These are phyloP conservation scores for Clarias gariepinus DNA, from an alignment of 2,113 vertebrate genomes.

Conservation along the genomic window DNA sequence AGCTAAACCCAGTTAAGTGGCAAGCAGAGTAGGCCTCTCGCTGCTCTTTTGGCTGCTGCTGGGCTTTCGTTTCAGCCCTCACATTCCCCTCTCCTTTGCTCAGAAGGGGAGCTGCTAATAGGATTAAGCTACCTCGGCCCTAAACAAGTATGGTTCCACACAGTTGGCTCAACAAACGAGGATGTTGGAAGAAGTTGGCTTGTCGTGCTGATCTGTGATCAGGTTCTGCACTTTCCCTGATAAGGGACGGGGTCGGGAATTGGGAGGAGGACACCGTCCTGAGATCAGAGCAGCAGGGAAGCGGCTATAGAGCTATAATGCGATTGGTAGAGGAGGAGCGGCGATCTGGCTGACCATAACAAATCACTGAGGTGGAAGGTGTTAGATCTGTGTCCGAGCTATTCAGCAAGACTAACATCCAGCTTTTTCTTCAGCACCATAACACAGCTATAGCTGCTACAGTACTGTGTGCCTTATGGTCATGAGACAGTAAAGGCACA, in stretches of 20 bases:
- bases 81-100: constrained; percentile 49
- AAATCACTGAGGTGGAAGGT: constrained; percentile 30
- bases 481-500: constrained; percentile 26
- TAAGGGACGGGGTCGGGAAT: constrained; percentile 20
- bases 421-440: constrained; percentile 11
- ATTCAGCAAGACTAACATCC: constrained; percentile 2
- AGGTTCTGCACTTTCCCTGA: constrained; percentile 16
- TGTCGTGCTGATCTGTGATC: constrained; percentile 40
- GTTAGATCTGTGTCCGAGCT: constrained; percentile 26
- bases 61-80: constrained; percentile 67
- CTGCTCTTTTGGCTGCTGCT: constrained; percentile 67
- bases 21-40: constrained; percentile 72
- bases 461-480: constrained; percentile 21
- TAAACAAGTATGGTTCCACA: constrained; percentile 72
- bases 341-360: constrained; percentile 48
- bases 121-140: constrained; percentile 81
- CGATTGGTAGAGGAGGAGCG: constrained; percentile 47
- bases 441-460: constrained; percentile 34
- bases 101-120: constrained; percentile 76
- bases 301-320: constrained; percentile 8
- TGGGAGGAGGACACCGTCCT: neutral
- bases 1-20: constrained; percentile 82
- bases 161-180: constrained; percentile 75
- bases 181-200: constrained; percentile 20
- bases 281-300: constrained; percentile 24